Conservation (phyloP, 1,140 invertebrate genomes). For the Maniola jurtina region DNA sequence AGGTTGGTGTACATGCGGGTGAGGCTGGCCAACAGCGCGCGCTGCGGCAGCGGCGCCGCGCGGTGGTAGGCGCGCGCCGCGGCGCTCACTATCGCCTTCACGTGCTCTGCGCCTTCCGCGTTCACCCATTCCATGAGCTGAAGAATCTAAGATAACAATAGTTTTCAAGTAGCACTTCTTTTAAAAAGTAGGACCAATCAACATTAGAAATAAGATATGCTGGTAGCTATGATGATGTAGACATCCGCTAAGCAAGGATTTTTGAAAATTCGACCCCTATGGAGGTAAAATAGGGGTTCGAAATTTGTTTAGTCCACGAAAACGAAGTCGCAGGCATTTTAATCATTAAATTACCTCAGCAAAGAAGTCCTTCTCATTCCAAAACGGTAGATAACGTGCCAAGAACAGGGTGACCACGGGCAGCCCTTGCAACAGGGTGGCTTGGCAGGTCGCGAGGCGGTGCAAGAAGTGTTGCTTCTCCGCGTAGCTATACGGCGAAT, state of each 20-base stretch:
- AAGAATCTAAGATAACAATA: slow-evolving; percentile 53
- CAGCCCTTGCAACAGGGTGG: slow-evolving; percentile 61
- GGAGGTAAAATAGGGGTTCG: no score
- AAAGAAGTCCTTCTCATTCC: slow-evolving; percentile 72
- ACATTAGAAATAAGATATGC: no score
- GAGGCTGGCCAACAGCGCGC: slow-evolving; percentile 54
- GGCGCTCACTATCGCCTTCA: slow-evolving; percentile 47
- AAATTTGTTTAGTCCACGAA: no score
- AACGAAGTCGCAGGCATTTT: no score
- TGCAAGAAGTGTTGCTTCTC: slow-evolving; percentile 65
- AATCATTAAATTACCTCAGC: slow-evolving; percentile 48
- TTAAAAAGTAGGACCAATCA: no score
- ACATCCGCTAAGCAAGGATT: no score
- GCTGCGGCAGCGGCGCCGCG: slow-evolving; percentile 54
- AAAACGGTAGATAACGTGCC: slow-evolving; percentile 62
- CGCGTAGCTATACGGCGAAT: slow-evolving; percentile 46
- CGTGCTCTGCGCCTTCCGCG: slow-evolving; percentile 47
- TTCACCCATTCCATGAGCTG: slow-evolving; percentile 66
- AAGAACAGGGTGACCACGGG: slow-evolving; percentile 67
- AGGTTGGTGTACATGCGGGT: slow-evolving; percentile 64
- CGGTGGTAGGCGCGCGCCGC: slow-evolving; percentile 44
- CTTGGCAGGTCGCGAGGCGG: slow-evolving; percentile 53
- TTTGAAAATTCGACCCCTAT: no score
- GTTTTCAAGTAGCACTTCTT: not conserved
- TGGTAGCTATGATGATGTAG: no score